phyloP scores from a whole-genome alignment of 2,888 invertebrate genomes.

The Mongoloraphidia duomilia region DNA sequence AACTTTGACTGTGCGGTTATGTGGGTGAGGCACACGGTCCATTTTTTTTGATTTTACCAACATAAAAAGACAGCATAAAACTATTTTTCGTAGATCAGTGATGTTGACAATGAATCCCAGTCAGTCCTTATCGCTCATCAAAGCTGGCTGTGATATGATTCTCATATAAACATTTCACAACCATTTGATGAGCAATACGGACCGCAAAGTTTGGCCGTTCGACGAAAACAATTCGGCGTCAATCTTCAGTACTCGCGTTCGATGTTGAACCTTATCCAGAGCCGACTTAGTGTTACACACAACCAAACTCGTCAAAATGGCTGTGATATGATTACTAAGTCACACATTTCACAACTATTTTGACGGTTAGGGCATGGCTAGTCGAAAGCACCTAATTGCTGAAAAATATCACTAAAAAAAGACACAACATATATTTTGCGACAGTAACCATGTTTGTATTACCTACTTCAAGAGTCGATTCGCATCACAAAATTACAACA shows the following conservation, averaged over 20 bases:
- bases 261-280: conserved; percentile 2
- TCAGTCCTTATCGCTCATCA: conserved; percentile 68
- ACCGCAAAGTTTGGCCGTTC: conserved; percentile 12
- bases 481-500: background rate
- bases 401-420: too few species aligned
- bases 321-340: conserved; percentile 64
- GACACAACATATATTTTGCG: too few species aligned
- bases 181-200: conserved; percentile 76
- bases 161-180: conserved; percentile 57
- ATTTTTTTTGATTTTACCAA: too few species aligned
- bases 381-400: background rate
- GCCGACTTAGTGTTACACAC: conserved; percentile 25
- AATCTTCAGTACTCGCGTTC: conserved; percentile 3
- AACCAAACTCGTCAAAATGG: conserved; percentile 88
- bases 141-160: conserved; percentile 97
- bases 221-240: background rate
- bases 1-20: too few species aligned
- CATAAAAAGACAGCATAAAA: too few species aligned
- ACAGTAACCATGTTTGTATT: too few species aligned
- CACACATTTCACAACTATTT: conserved; percentile 65
- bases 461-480: too few species aligned
- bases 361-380: conserved; percentile 46
- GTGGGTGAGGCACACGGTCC: too few species aligned
- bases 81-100: too few species aligned
- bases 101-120: too few species aligned